Evolutionary conservation across 2,888 invertebrate species (phyloP).

Genomic region (Seladonia tumulorum): DNA sequence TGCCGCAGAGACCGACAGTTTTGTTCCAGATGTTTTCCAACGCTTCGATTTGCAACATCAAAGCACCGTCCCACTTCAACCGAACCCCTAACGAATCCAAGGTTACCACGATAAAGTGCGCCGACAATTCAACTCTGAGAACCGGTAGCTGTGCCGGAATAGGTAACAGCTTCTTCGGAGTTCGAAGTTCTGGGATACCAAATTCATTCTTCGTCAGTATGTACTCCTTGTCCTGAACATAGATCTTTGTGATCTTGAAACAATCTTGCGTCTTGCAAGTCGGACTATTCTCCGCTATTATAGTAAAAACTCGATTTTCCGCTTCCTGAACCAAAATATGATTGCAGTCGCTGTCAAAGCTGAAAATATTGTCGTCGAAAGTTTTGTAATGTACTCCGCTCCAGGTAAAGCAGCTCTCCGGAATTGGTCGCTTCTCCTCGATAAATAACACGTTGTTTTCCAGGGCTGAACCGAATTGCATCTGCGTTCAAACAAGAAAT

Average conservation of each 20-base stretch:
- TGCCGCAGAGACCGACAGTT: conserved; percentile 93
- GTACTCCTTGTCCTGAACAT: conserved; percentile 90
- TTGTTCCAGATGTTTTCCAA: conserved; percentile 90
- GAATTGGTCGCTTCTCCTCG: conserved; percentile 84
- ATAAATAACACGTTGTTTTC: conserved; percentile 49
- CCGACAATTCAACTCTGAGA: conserved; percentile 89
- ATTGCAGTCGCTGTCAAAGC: conserved; percentile 91
- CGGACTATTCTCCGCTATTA: conserved; percentile 86
- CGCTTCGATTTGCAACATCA: conserved; percentile 88
- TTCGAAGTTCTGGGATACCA: conserved; percentile 67
- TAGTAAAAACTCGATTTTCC: conserved; percentile 89
- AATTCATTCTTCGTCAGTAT: conserved; percentile 81
- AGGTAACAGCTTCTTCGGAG: conserved; percentile 84
- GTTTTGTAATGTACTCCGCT: conserved; percentile 93
- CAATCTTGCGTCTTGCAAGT: conserved; percentile 85
- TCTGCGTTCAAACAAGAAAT: conserved; percentile 16
- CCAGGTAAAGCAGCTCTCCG: conserved; percentile 92
- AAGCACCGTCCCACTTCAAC: conserved; percentile 90
- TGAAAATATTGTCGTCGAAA: conserved; percentile 92
- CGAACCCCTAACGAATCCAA: conserved; percentile 89
- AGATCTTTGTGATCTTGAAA: conserved; percentile 86
- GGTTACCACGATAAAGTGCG: conserved; percentile 89
- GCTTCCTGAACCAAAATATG: conserved; percentile 91
- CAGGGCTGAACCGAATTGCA: not conserved
- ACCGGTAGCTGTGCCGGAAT: conserved; percentile 91